Percentiles rank a stretch among this genome's conserved stretches.
These are phyloP conservation scores for Peromyscus attwateri DNA, from an alignment of 2,797 vertebrate species.

Conservation along the genomic window DNA sequence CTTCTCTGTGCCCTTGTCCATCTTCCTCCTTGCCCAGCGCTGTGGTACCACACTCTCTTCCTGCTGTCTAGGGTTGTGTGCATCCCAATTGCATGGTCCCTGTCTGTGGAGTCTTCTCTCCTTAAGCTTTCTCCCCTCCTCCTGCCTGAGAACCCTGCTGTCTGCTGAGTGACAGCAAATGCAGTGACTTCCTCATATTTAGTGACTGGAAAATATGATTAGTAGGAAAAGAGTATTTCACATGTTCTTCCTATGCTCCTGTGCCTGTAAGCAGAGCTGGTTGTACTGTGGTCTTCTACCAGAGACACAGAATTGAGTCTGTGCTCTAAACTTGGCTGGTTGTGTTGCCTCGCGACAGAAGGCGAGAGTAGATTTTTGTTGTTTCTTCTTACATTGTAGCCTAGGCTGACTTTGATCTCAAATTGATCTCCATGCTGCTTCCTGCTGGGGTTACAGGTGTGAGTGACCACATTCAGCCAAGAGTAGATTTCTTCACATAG, in stretches of 20 bases:
- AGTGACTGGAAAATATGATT: slow-evolving; percentile 28
- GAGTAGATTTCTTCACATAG: background rate
- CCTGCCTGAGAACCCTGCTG: background rate
- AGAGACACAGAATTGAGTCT: background rate
- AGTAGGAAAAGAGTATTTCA: background rate
- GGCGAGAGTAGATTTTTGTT: background rate
- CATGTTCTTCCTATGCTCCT: background rate
- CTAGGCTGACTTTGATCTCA: background rate
- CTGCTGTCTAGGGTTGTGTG: background rate
- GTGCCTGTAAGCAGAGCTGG: background rate
- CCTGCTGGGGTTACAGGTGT: background rate
- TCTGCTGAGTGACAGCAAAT: background rate
- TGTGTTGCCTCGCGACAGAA: background rate
- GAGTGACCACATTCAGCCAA: background rate
- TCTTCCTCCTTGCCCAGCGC: background rate
- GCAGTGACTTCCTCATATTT: slow-evolving; percentile 19
- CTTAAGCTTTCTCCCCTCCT: background rate
- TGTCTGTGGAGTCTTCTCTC: background rate
- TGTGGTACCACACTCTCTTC: background rate
- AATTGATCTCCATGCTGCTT: background rate
- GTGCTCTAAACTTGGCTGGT: background rate
- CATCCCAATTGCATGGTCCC: background rate
- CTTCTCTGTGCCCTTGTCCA: background rate
- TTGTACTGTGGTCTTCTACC: background rate
- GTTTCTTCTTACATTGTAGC: background rate